Evolutionary conservation across 1,140 invertebrate species (phyloP).

Genomic region (Episyrphus balteatus): DNA sequence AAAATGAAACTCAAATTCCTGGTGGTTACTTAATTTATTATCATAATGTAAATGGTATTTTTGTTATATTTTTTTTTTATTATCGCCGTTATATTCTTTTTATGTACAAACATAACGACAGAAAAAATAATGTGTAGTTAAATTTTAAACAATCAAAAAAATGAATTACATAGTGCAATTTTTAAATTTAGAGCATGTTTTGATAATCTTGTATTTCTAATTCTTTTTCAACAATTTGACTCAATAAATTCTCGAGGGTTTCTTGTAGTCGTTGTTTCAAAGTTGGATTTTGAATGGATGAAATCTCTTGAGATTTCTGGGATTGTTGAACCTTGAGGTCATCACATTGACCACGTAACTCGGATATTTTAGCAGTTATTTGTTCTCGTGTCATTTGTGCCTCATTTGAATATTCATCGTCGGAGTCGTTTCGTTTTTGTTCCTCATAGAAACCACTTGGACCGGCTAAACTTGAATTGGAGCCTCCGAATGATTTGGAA

Average conservation of each 20-base stretch:
- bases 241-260: slow-evolving; percentile 61
- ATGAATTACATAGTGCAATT: neutral
- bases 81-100: no score
- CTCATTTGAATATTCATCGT: slow-evolving; percentile 24
- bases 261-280: slow-evolving; percentile 71
- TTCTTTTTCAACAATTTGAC: slow-evolving; percentile 69
- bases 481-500: slow-evolving; percentile 11
- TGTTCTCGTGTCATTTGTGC: slow-evolving; percentile 34
- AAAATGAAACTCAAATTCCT: no score
- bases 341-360: slow-evolving; percentile 55
- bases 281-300: slow-evolving; percentile 75
- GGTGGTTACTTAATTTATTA: no score
- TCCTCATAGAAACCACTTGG: slow-evolving; percentile 4
- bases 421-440: slow-evolving; percentile 11
- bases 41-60: no score
- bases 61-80: no score
- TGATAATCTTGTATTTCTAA: slow-evolving; percentile 45
- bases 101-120: no score
- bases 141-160: no score
- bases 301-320: slow-evolving; percentile 71
- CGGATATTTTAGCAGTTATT: slow-evolving; percentile 43
- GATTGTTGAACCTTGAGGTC: slow-evolving; percentile 58
- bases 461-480: slow-evolving; percentile 27
- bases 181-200: slow-evolving; percentile 21
- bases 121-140: no score